Evolutionary conservation across 1,140 invertebrate species (phyloP), one percentile per base, ranked within the genome.

Genomic region (Drosophila sproati): DNA sequence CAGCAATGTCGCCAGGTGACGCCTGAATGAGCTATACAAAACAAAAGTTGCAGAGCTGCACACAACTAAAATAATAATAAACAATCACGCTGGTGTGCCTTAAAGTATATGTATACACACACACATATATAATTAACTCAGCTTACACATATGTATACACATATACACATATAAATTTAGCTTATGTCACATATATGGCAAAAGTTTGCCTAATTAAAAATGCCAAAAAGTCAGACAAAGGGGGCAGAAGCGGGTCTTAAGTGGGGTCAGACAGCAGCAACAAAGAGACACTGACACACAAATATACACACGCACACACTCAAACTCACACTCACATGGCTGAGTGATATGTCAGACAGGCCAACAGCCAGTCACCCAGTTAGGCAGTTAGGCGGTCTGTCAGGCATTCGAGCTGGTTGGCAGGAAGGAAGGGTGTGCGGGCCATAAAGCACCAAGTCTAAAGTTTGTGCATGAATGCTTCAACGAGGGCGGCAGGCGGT

Each of bases 161-260:
- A 57, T 73, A 12, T 12, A 12, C 12, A 69, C n/a, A 61, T 61
- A 12, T 35, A 37, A 69, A 82, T 73, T 78, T 73, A 78, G 73
- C 72, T 75, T 67, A 71, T 32, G 73, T 57, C 57, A 51, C 72
- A 68, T 52, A 76, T 50, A 59, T 67, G 50, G 56, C 66, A 77
- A 73, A 66, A 77, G 50, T 73, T 73, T 59, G 78, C 73, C 85
- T 89, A 81, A 89, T 89, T 89, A 89, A 90, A 89, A 89, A 89
- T 89, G 72, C 86, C 85, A 78, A 90, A 91, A 80, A 90, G 82
- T 80, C 82, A 74, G 47, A 64, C 79, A 61, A 64, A 43, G 39
- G 48, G 47, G 35, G 41, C 34, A 7, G 45, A 48, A 57, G 52
- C 6, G 43, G 55, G 34, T 57, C 64, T 59, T 63, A 64, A 72